Conservation (phyloP, 2,888 invertebrate genomes). For the Diplazon laetatorius region DNA sequence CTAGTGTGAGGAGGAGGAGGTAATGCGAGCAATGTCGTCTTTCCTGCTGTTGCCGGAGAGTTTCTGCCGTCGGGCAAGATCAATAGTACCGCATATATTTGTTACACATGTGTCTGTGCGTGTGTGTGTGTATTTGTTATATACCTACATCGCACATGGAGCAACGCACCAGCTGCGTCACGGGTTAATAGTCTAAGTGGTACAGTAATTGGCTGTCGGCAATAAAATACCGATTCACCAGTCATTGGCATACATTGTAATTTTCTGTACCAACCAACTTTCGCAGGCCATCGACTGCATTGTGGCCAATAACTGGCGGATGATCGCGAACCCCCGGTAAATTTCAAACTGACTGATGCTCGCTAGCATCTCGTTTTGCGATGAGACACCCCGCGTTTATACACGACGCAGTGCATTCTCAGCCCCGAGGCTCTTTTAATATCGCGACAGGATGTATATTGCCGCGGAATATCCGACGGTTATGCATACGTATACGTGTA, state of each 20-base stretch:
- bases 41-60: conserved; percentile 2
- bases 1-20: not conserved
- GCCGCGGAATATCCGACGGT: not conserved
- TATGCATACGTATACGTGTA: not conserved
- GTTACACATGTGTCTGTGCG: too few relatives aligned
- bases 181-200: not conserved
- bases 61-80: conserved; percentile 4
- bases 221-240: not conserved
- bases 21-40: conserved; percentile 1
- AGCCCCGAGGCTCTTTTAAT: not conserved
- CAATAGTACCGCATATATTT: not conserved
- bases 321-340: not conserved
- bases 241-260: not conserved
- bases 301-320: not conserved
- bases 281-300: not conserved
- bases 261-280: not conserved
- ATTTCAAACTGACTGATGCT: not conserved
- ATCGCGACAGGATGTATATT: conserved; percentile 13
- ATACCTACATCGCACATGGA: not conserved
- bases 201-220: not conserved
- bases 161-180: not conserved
- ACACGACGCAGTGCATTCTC: not conserved
- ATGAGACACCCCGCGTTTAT: not conserved
- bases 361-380: not conserved
- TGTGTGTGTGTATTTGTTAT: not conserved